Base-by-base conservation (phyloP, 2,113 vertebrate species). In the Channa argus region DNA sequence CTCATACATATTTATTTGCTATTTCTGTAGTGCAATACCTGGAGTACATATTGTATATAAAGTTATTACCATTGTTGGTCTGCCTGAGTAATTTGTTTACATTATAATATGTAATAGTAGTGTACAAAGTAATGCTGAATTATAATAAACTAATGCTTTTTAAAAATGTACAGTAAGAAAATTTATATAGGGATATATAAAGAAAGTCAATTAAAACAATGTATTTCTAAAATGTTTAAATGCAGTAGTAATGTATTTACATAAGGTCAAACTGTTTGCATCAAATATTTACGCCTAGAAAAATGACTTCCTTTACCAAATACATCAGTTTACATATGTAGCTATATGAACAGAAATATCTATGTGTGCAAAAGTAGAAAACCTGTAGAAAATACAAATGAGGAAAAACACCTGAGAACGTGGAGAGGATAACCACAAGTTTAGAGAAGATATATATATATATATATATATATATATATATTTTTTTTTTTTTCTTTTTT, bases 341-440 rank as follows among this genome's bases (percentile, higher is more conserved):
- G 45, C 38, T 51, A 60, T 38, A 12, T 49, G 33, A 56, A 61
- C 47, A 60, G 69, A 56, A 44, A 14, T n/a, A 46, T 64, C 52
- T 65, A 45, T 69, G 62, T 24, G 12, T 38, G 36, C 52, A 63
- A 63, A 71, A 66, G 51, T 11, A 65, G 66, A 69, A 55, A 15
- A 7, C 34, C 53, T 47, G 14, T 0, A 24, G 52, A 53, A 43
- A 79, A 56, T 7, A 43, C 41, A 34, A 80, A 52, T 71, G 36
- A 49, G 5, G 24, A 24, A 24, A 24, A 24, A 24, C 24, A 24
- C 24, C 24, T 24, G 1, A 24, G 24, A 24, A 24, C 24, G 1
- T 24, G 24, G 24, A 1, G 44, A 60, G 83, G 77, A 84, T 52
- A 45, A 75, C 84, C 77, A 64, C 83, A 46, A 10, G 63, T 53